Evolutionary conservation across 1,140 invertebrate genomes (phyloP), one percentile per base, ranked within the genome.

Genomic region (Drosophila novamexicana): DNA sequence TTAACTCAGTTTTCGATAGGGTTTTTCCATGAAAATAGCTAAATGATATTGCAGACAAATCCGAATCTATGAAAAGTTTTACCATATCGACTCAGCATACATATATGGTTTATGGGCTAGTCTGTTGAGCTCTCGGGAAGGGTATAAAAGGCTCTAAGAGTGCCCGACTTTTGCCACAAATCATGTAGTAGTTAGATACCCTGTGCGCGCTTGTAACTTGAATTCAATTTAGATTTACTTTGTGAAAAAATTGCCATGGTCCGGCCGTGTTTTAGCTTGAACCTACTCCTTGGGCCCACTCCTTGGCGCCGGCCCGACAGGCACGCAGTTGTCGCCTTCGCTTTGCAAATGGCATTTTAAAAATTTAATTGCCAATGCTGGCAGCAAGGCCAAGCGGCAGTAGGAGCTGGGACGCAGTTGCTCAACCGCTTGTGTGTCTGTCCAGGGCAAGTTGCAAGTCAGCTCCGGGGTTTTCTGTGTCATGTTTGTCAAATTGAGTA

Each of bases 401-500:
- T 9, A n/a, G 32, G 14, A 40, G 29, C 45, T 6, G 47, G 14
- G 10, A 49, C 18, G 61, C 32, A 50, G 34, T 45, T 32, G 36
- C 42, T 36, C n/a, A 61, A 61, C 29, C 36, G 57, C 37, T 18
- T 61, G 32, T 22, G 37, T 64, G 64, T 75, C 77, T 73, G 40
- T 47, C 74, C 56, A 14, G 39, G 57, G 22, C 39, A 77, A 81
- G 71, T 47, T 75, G 81, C 81, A 80, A 84, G 81, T 84, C 81
- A 84, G 77, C 58, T 59, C 58, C 72, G 71, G 58, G 50, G 18
- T 52, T 85, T 84, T 84, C 77, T 81, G 81, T 84, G 81, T 84
- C 81, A 84, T 84, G 81, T 84, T 84, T 84, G 81, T 84, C 81
- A 84, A 84, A 85, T 84, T 85, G 81, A 85, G 77, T 85, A 77